Evolutionary conservation across 1,140 invertebrate genomes (phyloP).

Genomic region (Neotoxoptera formosana): DNA sequence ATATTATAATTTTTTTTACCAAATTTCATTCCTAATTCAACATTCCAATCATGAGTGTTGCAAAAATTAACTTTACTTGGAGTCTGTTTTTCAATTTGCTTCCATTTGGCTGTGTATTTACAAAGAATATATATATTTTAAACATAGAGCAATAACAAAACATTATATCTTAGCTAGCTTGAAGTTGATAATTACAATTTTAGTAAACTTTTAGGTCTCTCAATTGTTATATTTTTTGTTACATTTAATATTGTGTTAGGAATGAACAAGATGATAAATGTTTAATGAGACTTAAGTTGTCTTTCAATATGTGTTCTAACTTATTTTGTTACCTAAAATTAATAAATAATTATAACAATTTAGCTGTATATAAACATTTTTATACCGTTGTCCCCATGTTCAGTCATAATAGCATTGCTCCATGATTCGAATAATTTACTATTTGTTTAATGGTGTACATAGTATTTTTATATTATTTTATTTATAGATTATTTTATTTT

Average conservation of each 20-base stretch:
- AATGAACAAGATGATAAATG: conserved; percentile 39
- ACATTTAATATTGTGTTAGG: conserved; percentile 44
- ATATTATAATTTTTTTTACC: conserved; percentile 3
- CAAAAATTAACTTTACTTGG: conserved; percentile 34
- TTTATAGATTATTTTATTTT: conserved; percentile 38
- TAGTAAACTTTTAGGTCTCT: conserved; percentile 37
- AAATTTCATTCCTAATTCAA: conserved; percentile 51
- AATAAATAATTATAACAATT: background rate
- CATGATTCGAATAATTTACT: background rate
- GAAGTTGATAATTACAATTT: conserved; percentile 31
- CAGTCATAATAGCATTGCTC: background rate
- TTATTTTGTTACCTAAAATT: conserved; percentile 34
- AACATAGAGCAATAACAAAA: conserved; percentile 43
- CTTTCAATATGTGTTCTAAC: conserved; percentile 44
- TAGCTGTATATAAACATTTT: background rate
- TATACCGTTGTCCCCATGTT: background rate
- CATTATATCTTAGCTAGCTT: background rate
- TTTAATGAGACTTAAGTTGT: conserved; percentile 47
- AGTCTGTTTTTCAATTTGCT: conserved; percentile 43
- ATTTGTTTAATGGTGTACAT: background rate
- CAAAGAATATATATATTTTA: conserved; percentile 35
- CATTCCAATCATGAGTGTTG: conserved; percentile 47
- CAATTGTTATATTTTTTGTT: conserved; percentile 48
- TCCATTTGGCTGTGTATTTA: conserved; percentile 55
- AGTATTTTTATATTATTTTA: conserved; percentile 21